Base-by-base conservation (phyloP, 2,113 vertebrate species). In the Xenus cinereus region DNA sequence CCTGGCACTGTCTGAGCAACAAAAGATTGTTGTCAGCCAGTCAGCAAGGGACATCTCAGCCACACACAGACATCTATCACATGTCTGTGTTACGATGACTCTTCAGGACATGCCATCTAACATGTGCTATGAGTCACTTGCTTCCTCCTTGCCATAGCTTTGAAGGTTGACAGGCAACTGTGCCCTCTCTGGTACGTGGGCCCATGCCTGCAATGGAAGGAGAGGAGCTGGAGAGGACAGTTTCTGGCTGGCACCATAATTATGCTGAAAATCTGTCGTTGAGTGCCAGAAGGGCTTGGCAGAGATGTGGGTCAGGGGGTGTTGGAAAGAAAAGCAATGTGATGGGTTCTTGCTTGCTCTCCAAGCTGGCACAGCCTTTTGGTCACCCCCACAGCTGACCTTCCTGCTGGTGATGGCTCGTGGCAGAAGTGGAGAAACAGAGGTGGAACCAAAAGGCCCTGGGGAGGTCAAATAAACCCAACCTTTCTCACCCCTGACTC, bases 271-370 rank as follows among this genome's bases (percentile, higher is more conserved):
- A 86, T 46, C 35, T 56, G n/a, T 26, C 53, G 26, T 43, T 59
- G 15, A 1, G 2, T 73, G 23, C 22, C 51, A 50, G 51, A 27
- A 87, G 20, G 32, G 17, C n/a, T 75, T 57, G 23, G 23, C 35
- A 80, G 14, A 1, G 2, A 45, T 1, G 6, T 18, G 17, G 28
- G 35, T 23, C 23, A 80, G 14, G 43, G 4, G 3, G 6, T 32
- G 24, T 10, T 46, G 30, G 56, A 53, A 64, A 32, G 28, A 45
- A 80, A 69, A 81, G 8, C 14, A 14, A 19, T 32, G 17, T 56
- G 23, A 37, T 45, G 20, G 41, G 14, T 69, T 66, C 48, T 67
- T 68, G 32, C 39, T 39, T 53, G 39, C 26, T 28, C 13, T 59
- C 30, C 2, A 4, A 41, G 57, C n/a, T 66, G 39, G 18, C 51